A percentile compares a stretch with the other conserved stretches of the same genome.
Evolutionary conservation across 2,113 vertebrate species (phyloP).

Genomic region (Ginglymostoma cirratum): DNA sequence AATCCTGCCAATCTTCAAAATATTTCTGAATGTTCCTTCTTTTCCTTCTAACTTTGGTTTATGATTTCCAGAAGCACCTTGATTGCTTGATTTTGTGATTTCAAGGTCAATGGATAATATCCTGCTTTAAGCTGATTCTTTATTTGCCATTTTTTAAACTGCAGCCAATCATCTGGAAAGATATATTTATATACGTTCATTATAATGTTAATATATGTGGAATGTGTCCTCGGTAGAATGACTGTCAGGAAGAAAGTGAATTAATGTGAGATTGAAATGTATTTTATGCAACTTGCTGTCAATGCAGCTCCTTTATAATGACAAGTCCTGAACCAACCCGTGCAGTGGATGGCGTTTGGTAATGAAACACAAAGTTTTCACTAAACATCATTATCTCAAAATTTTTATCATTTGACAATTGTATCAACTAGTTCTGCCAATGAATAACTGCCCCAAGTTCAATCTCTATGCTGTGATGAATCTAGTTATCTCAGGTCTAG

Average conservation of each 20-base stretch:
- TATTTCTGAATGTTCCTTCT: background rate
- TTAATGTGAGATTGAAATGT: slow-evolving; percentile 6
- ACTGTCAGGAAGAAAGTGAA: background rate
- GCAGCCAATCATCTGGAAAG: background rate
- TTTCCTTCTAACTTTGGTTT: background rate
- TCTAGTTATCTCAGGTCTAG: background rate
- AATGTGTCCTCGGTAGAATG: background rate
- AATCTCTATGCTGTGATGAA: background rate
- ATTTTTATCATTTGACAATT: background rate
- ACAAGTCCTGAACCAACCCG: background rate
- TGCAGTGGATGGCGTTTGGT: background rate
- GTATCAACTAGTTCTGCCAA: background rate
- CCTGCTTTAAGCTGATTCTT: background rate
- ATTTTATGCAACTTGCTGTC: background rate
- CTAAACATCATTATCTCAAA: background rate
- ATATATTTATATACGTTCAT: background rate
- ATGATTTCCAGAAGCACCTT: background rate
- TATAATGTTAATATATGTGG: background rate
- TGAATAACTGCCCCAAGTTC: background rate
- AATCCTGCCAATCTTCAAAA: background rate
- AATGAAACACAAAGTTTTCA: background rate
- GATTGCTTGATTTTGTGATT: background rate
- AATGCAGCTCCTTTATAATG: background rate
- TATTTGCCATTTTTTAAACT: background rate
- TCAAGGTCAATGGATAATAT: background rate